Conservation (phyloP, 1,140 invertebrate genomes). For the Octopus sinensis region DNA sequence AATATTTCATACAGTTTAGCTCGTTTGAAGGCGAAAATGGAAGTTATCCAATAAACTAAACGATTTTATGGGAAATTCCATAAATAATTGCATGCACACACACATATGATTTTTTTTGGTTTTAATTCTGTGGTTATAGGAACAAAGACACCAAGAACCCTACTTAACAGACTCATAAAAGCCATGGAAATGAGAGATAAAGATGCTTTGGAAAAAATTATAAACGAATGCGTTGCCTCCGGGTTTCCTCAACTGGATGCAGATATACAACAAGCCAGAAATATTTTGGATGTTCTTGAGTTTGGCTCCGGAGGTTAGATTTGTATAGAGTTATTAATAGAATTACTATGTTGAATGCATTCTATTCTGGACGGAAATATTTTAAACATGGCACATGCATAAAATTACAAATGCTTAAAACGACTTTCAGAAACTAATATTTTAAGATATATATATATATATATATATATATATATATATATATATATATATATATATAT, state of each 20-base stretch:
- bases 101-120: not conserved
- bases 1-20: too few species aligned
- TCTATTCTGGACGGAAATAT: too few species aligned
- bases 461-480: not conserved
- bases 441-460: too few species aligned
- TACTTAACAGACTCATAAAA: conserved; percentile 1
- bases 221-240: not conserved
- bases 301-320: not conserved
- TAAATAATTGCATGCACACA: not conserved
- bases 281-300: not conserved
- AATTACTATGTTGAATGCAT: too few species aligned
- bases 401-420: too few species aligned
- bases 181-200: conserved; percentile 2
- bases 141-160: not conserved
- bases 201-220: not conserved
- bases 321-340: not conserved
- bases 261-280: not conserved
- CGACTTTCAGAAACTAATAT: too few species aligned
- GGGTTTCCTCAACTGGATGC: not conserved
- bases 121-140: not conserved
- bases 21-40: too few species aligned
- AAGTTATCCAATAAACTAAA: too few species aligned
- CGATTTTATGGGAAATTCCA: too few species aligned
- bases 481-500: not conserved
- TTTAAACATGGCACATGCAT: too few species aligned